Evolutionary conservation across 2,797 vertebrate genomes (phyloP).

Genomic region (Ptychobarbus kaznakovi): DNA sequence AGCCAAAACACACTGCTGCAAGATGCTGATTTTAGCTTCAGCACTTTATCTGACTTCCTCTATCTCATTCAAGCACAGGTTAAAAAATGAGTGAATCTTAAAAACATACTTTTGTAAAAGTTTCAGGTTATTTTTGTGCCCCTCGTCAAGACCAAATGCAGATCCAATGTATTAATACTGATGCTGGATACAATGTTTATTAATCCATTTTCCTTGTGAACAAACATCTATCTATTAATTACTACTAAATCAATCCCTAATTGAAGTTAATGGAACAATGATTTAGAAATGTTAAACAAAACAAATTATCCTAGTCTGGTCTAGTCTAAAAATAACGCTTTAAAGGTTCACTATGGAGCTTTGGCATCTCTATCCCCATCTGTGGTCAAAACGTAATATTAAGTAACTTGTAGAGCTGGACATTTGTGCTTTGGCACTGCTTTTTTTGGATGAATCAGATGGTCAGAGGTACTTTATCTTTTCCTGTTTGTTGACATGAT

Average conservation of each 20-base stretch:
- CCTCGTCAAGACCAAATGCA: background rate
- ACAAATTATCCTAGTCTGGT: background rate
- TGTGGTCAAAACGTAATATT: background rate
- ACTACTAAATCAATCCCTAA: background rate
- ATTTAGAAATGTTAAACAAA: background rate
- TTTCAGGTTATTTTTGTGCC: background rate
- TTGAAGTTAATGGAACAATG: background rate
- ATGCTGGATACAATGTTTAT: background rate
- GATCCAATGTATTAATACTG: background rate
- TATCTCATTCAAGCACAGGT: conserved; percentile 8
- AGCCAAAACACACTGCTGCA: conserved; percentile 57
- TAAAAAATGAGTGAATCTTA: background rate
- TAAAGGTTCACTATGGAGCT: background rate
- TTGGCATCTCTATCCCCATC: background rate
- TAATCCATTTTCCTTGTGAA: background rate
- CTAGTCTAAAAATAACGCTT: background rate
- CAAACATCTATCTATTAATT: background rate
- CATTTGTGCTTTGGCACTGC: background rate
- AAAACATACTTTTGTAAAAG: background rate
- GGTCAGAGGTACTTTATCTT: background rate
- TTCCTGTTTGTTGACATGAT: background rate
- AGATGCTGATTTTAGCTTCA: conserved; percentile 68
- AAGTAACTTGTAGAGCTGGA: background rate
- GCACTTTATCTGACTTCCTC: conserved; percentile 64
- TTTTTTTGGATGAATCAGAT: background rate